Base-by-base conservation (phyloP, 1,140 invertebrate genomes). In the Nixonia krombeini region DNA sequence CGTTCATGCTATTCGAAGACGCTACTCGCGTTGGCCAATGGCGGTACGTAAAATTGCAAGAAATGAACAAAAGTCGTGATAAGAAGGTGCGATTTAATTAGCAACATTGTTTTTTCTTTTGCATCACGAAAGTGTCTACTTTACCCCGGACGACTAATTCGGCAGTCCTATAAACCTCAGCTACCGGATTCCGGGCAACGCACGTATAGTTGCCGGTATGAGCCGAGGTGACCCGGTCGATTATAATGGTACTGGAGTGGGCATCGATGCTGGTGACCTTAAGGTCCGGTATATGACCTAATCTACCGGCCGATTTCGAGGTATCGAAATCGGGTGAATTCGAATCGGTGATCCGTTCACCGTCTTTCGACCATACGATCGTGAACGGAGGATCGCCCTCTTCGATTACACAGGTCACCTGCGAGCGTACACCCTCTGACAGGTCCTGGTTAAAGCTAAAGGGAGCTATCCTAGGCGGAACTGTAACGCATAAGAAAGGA, bases 381-480 rank as follows among this genome's bases (percentile, higher is more conserved):
- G 90, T 91, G 61, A 99, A 91, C 12, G 96, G 96, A 59, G 94
- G 89, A 87, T 99, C 96, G 8, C 96, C 96, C 85, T 96, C 94
- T 76, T 96, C 91, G 67, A 98, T 94, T 75, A 95, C 93, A 85
- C 96, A 98, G 51, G 95, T 93, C 64, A 98, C 93, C 17, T 94
- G 94, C 6, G 95, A 94, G 53, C 96, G 87, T 89, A 96, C 96
- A 8, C 96, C 96, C 86, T 97, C 95, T 50, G 93, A 88, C 45
- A 95, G 74, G 66, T 81, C 82, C 79, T 85, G 79, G 78, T 86
- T 86, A 80, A 84, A 85, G 72, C 76, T 82, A 81, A 86, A 94
- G 15, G 93, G 93, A 84, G 94, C 89, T 79, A 95, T 94, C 88
- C 93, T 94, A 45, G 94, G 94, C 49, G 93, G 92, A 76, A 95